Percentiles rank a stretch among this genome's conserved stretches.
phyloP scores from a whole-genome alignment of 2,113 vertebrate species.

The Sorex araneus region DNA sequence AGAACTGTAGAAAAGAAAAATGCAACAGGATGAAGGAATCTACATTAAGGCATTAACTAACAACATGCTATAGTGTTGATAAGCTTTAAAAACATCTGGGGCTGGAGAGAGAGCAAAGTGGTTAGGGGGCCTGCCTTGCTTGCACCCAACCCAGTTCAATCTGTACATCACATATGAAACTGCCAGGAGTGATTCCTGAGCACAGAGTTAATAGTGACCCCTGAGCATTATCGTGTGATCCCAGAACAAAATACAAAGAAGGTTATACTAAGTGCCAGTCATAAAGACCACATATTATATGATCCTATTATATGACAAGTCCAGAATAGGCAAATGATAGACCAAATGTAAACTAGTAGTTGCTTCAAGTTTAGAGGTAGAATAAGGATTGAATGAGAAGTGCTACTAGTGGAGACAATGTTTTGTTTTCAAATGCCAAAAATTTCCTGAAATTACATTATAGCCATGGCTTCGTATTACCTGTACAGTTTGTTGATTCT shows the following conservation, averaged over 20 bases:
- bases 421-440: slow-evolving; percentile 33
- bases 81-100: neutral
- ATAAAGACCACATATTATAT: slow-evolving; percentile 2
- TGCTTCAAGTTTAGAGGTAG: neutral
- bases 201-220: too few species aligned
- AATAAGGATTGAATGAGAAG: neutral
- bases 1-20: neutral
- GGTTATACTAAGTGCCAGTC: neutral
- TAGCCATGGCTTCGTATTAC: neutral
- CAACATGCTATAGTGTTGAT: neutral
- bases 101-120: too few species aligned
- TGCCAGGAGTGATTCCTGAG: too few species aligned
- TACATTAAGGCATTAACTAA: neutral
- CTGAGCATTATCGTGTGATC: too few species aligned
- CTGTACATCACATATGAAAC: too few species aligned
- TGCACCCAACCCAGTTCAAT: too few species aligned
- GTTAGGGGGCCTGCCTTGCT: too few species aligned
- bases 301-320: neutral
- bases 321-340: slow-evolving; percentile 5
- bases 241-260: too few species aligned
- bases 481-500: neutral
- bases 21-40: neutral
- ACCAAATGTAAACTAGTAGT: neutral
- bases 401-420: neutral
- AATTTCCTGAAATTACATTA: slow-evolving; percentile 47